These are phyloP conservation scores for Caenorhabditis brenneri DNA, from an alignment of 1,140 invertebrate species.

Conservation along the genomic window DNA sequence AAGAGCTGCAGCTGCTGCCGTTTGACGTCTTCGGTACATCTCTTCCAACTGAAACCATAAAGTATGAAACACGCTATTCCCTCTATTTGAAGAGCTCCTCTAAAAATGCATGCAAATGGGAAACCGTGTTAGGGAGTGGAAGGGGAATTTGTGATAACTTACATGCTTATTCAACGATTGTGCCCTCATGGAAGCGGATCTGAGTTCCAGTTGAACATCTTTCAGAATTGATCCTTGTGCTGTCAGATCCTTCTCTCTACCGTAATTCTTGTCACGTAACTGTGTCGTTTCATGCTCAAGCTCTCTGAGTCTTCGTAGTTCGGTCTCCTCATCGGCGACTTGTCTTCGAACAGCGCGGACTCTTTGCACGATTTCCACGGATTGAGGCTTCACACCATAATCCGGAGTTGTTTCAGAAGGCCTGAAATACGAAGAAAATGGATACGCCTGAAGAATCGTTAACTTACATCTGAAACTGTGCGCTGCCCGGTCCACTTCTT, in stretches of 20 bases:
- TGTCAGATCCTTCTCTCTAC: neutral
- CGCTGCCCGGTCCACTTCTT: neutral
- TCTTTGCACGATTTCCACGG: constrained; percentile 16
- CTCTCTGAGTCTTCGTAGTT: constrained; percentile 16
- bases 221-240: constrained; percentile 16
- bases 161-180: constrained; percentile 19
- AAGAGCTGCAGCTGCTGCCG: constrained; percentile 39
- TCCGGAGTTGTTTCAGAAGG: neutral
- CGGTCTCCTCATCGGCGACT: constrained; percentile 47
- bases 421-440: neutral
- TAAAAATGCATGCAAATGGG: too few relatives aligned
- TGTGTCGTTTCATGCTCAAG: constrained; percentile 10
- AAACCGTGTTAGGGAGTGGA: too few relatives aligned
- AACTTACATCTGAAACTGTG: constrained; percentile 24
- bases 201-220: neutral
- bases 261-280: neutral
- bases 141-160: neutral
- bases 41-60: constrained; percentile 42
- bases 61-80: too few relatives aligned
- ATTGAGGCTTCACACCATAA: constrained; percentile 11
- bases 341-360: constrained; percentile 32
- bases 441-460: neutral
- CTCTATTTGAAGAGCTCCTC: too few relatives aligned
- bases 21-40: constrained; percentile 31
- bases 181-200: neutral